Base-by-base conservation (phyloP, 2,113 vertebrate species). In the Charina bottae region DNA sequence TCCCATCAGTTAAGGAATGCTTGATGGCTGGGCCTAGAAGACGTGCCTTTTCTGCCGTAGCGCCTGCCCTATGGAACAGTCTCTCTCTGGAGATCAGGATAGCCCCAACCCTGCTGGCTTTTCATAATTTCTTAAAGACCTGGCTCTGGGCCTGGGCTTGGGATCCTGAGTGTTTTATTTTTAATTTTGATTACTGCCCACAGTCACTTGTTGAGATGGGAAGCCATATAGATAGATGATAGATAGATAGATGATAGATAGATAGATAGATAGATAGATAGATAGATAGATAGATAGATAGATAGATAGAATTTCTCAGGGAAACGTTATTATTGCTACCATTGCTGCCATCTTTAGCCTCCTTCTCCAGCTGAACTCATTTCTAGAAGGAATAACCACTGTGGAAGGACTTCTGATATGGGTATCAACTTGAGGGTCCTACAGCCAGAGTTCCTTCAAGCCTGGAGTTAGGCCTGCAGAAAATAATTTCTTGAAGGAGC, bases 281-380 rank as follows among this genome's bases (percentile, higher is more conserved):
- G 60, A 13, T 1, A 13, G 62, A 15, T 0, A 15, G 12, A 15
- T 0, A n/a, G n/a, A n/a, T n/a, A n/a, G n/a, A n/a, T n/a, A 13
- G 12, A 68, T 3, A 68, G 15, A 33, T 9, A 13, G 26, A 6
- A 33, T 68, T 68, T 78, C 37, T n/a, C 28, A 8, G 17, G n/a
- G 28, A 4, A 58, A 19, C 33, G 54, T n/a, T 15, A 33, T 24
- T n/a, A n/a, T 17, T 87, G 4, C 55, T 26, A 60, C 21, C 23
- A 60, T 4, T 54, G 3, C 68, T 83, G 12, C 62, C 28, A 55
- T 89, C 12, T 33, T 64, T 9, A 10, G 21, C 5, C 49, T 12
- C 12, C 68, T 9, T 12, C 33, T 58, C 10, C 19, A 53, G 49
- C 49, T 49, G 49, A 49, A 49, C 54, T 83, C 23, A 8, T 42